phyloP scores from a whole-genome alignment of 2,888 invertebrate species.

The Pteria penguin region DNA sequence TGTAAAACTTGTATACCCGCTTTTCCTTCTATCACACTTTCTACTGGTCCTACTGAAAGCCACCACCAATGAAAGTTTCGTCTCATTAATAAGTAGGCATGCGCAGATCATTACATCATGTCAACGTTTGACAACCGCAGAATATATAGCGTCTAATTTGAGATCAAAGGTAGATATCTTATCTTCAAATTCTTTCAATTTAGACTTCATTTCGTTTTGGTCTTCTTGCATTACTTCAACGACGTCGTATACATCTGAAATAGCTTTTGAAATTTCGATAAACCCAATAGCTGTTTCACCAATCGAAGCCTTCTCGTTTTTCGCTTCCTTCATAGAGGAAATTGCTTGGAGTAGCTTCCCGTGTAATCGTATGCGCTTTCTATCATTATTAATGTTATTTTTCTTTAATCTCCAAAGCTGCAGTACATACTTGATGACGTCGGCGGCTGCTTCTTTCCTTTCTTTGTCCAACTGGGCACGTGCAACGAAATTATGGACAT shows the following conservation, averaged over 20 bases:
- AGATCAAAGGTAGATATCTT: slow-evolving; percentile 55
- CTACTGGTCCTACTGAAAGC: not conserved
- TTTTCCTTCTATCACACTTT: not conserved
- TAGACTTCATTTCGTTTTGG: slow-evolving; percentile 54
- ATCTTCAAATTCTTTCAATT: slow-evolving; percentile 57
- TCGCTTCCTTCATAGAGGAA: slow-evolving; percentile 65
- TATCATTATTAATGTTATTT: slow-evolving; percentile 43
- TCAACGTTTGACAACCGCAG: slow-evolving; percentile 26
- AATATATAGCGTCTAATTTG: slow-evolving; percentile 57
- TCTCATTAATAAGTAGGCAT: not conserved
- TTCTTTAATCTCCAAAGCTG: slow-evolving; percentile 64
- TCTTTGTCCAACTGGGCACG: slow-evolving; percentile 68
- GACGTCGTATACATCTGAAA: slow-evolving; percentile 61
- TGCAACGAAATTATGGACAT: slow-evolving; percentile 72
- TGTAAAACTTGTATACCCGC: not conserved
- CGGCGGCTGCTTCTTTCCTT: slow-evolving; percentile 67
- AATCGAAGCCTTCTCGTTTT: slow-evolving; percentile 62
- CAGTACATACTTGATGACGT: slow-evolving; percentile 70
- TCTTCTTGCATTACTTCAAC: slow-evolving; percentile 59
- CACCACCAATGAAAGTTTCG: not conserved
- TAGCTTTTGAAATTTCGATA: slow-evolving; percentile 63
- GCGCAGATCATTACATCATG: not conserved
- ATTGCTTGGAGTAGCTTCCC: slow-evolving; percentile 66
- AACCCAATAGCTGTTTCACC: slow-evolving; percentile 68
- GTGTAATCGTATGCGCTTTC: slow-evolving; percentile 51